Evolutionary conservation across 2,888 invertebrate species (phyloP), one percentile per base, ranked within the genome.

Genomic region (Cristatella mucedo): DNA sequence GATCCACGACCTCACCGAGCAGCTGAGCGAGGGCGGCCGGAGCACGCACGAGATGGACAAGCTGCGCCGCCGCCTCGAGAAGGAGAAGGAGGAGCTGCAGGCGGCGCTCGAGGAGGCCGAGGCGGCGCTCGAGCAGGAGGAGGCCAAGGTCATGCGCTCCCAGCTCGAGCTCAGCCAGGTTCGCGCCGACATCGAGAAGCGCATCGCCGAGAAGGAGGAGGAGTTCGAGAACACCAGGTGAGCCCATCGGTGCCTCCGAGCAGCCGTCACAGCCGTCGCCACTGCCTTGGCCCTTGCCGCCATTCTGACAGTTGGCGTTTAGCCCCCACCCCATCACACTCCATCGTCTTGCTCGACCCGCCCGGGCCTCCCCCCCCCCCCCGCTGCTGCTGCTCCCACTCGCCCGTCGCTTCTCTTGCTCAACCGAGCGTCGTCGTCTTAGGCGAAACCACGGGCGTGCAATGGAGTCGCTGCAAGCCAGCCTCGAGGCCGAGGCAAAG

Each of bases 401-500:
- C n/a, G n/a, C n/a, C n/a, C n/a, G n/a, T n/a, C n/a, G n/a, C n/a
- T n/a, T n/a, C n/a, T n/a, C n/a, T n/a, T n/a, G n/a, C n/a, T n/a
- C n/a, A n/a, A n/a, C n/a, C n/a, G n/a, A n/a, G n/a, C n/a, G n/a
- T n/a, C n/a, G n/a, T n/a, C n/a, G n/a, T n/a, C n/a, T n/a, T 61
- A 82, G 93, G 73, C 95, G 93, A 77, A 97, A 95, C 72, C 95
- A 97, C 77, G 93, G 95, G 74, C 83, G 95, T 53, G 93, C 95
- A 49, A 78, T 97, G 68, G 97, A 97, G 73, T 93, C 91, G 66
- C 93, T 95, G 91, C 95, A 97, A 74, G 93, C 95, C 65, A 86
- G 86, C 65, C 78, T 97, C 67, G 95, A 97, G 75, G 91, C 93
- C 64, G 97, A 97, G 73, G 82, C 91, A 70, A 91, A 93, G 77